Evolutionary conservation across 2,888 invertebrate genomes (phyloP), one percentile per base, ranked within the genome.

Genomic region (Sturmia bella): DNA sequence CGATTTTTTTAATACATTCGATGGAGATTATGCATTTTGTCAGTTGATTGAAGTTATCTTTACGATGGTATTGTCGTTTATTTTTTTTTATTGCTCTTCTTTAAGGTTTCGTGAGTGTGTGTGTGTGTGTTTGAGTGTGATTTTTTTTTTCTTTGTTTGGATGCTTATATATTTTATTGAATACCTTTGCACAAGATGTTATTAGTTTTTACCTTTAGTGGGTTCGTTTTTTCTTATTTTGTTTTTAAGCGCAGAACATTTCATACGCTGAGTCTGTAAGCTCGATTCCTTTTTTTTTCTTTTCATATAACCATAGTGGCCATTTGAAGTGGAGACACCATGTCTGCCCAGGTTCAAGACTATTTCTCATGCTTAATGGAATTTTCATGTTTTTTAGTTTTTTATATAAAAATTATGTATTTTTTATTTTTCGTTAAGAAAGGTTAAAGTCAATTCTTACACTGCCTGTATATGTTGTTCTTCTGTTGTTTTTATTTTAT

Each of bases 21-120:
- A 85, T 64, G 75, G 78, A 87, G 88, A 88, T 88, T 88, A 88
- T 88, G 88, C 88, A 88, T 88, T 88, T 88, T 88, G 88, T 88
- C 85, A 87, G 87, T 86, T 85, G 87, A 88, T 88, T 87, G 86
- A 85, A 85, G 86, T 88, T 88, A 88, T 88, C 88, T 88, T 87
- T 88, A 88, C 82, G 74, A 74, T 43, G 69, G 32, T 69, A 69
- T 69, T 87, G 87, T 85, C 85, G 75, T 80, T 80, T 78, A 50
- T 70, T 80, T 57, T 57, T 50, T 64, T 41, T 43, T 66, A 37
- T 43, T 19, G 2, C 37, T 37, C 43, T 56, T 72, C 39, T 59
- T 57, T 19, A 41, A n/a, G 41, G 15, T 24, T 37, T 57, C 9
- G 17, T 17, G 7, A 41, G 56, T n/a, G n/a, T n/a, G n/a, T n/a